These are phyloP conservation scores for Clusia tigrina DNA, from an alignment of 2,888 invertebrate species.

Conservation along the genomic window DNA sequence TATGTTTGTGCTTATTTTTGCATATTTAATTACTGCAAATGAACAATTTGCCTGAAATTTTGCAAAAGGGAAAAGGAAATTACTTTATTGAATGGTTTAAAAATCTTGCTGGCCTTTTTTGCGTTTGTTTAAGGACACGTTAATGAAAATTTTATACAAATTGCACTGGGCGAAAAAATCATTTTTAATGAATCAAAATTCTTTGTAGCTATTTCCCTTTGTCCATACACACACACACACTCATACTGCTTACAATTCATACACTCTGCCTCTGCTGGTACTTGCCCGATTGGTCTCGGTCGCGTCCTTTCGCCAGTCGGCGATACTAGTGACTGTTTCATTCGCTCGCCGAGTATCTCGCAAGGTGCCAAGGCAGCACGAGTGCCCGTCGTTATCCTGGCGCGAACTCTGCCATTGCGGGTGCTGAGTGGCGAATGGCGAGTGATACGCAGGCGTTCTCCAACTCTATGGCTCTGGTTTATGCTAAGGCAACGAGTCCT, in stretches of 20 bases:
- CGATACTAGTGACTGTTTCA: constrained; percentile 12
- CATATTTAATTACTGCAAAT: neutral
- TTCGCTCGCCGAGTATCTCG: neutral
- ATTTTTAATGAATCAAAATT: neutral
- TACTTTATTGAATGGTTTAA: too few relatives aligned
- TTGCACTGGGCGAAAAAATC: neutral
- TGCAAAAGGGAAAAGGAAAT: neutral
- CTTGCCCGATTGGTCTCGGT: neutral
- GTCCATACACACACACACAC: constrained; percentile 12
- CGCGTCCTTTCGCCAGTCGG: constrained; percentile 19
- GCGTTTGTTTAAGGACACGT: too few relatives aligned
- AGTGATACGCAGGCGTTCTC: constrained; percentile 21
- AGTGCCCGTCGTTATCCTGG: constrained; percentile 4
- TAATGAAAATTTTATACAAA: too few relatives aligned
- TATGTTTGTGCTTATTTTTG: neutral
- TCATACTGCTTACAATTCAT: neutral
- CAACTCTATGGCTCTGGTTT: constrained; percentile 5
- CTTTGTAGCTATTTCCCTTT: neutral
- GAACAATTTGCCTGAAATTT: neutral
- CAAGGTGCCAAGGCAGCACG: too few relatives aligned
- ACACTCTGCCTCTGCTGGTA: constrained; percentile 1
- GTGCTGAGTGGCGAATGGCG: neutral
- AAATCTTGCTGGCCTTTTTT: too few relatives aligned
- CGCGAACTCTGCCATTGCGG: neutral
- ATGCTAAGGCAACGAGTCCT: neutral